Evolutionary conservation across 2,113 vertebrate genomes (phyloP).

Genomic region (Gambusia holbrooki): DNA sequence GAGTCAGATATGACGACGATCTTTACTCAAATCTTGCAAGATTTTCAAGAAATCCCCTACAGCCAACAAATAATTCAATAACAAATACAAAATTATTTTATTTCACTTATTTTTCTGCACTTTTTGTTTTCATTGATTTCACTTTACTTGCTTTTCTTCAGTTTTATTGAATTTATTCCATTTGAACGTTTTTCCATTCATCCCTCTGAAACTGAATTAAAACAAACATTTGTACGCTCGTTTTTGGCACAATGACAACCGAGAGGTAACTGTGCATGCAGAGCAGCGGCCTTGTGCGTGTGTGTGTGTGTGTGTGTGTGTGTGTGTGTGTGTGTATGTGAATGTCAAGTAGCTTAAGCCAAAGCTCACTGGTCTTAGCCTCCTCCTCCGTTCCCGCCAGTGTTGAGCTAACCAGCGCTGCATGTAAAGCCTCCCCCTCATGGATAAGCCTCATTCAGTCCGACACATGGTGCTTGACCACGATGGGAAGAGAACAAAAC

Average conservation of each 20-base stretch:
- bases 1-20: too few relatives aligned
- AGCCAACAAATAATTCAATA: not conserved
- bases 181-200: not conserved
- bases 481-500: constrained; percentile 61
- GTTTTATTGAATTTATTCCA: not conserved
- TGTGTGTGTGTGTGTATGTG: constrained; percentile 22
- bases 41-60: not conserved
- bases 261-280: constrained; percentile 20
- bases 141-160: not conserved
- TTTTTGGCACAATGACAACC: constrained; percentile 24
- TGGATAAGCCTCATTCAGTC: constrained; percentile 65
- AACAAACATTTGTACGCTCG: not conserved
- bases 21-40: too few relatives aligned
- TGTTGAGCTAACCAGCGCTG: constrained; percentile 30
- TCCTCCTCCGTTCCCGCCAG: constrained; percentile 20
- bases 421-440: constrained; percentile 60
- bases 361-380: constrained; percentile 30
- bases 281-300: constrained; percentile 4
- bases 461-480: constrained; percentile 67
- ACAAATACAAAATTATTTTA: too few relatives aligned
- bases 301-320: too few relatives aligned
- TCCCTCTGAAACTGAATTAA: not conserved
- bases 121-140: not conserved
- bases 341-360: constrained; percentile 66
- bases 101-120: not conserved